A percentile compares a stretch with the other conserved stretches of the same genome.
Conservation (phyloP, 2,113 vertebrate genomes). For the Leptodactylus fuscus region DNA sequence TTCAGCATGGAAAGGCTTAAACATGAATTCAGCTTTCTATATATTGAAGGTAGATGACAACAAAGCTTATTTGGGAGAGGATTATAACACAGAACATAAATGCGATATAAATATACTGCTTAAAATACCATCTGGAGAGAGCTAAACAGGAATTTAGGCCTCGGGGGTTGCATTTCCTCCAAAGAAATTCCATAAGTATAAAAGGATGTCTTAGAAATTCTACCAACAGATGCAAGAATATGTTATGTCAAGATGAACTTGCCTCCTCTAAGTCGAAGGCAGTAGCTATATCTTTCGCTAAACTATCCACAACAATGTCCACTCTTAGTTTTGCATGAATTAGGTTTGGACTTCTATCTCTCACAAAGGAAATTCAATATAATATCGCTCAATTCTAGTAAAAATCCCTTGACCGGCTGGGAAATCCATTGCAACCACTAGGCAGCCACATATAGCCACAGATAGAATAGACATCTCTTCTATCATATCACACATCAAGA, state of each 20-base stretch:
- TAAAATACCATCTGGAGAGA: constrained; percentile 44
- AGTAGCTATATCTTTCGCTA: background rate
- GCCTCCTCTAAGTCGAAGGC: background rate
- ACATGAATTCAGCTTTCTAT: constrained; percentile 33
- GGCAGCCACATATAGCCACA: too few relatives aligned
- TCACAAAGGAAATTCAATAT: too few relatives aligned
- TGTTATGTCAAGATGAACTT: background rate
- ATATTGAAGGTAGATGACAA: background rate
- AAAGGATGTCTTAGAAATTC: constrained; percentile 12
- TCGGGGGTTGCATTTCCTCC: constrained; percentile 35
- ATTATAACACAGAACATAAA: constrained; percentile 22
- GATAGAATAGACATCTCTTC: too few relatives aligned
- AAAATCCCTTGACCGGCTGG: too few relatives aligned
- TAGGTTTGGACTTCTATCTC: too few relatives aligned
- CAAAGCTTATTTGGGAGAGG: constrained; percentile 23
- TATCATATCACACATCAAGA: too few relatives aligned
- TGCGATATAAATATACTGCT: constrained; percentile 30
- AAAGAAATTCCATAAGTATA: constrained; percentile 17
- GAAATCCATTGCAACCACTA: too few relatives aligned
- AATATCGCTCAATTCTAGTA: too few relatives aligned
- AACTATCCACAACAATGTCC: too few relatives aligned
- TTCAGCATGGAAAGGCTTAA: constrained; percentile 14
- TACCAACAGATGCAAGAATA: background rate
- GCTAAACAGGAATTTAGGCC: constrained; percentile 32
- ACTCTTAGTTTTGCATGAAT: too few relatives aligned